phyloP scores from a whole-genome alignment of 2,888 invertebrate genomes.

The Aplocera efformata region DNA sequence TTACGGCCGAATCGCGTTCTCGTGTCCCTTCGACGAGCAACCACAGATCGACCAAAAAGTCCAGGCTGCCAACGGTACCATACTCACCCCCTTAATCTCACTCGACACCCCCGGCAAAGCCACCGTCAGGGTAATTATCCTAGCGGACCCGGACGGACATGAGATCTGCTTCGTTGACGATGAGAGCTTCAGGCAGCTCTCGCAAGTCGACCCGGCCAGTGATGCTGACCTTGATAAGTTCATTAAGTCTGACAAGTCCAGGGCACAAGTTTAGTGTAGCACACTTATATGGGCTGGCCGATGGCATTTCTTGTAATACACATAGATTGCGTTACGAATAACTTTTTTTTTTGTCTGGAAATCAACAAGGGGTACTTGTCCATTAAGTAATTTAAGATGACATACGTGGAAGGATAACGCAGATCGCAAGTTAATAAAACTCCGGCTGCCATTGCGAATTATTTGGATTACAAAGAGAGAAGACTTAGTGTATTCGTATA shows the following conservation, averaged over 20 bases:
- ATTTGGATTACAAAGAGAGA: too few relatives aligned
- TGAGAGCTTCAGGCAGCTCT: conserved; percentile 94
- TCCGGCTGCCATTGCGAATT: too few relatives aligned
- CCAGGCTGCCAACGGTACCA: conserved; percentile 84
- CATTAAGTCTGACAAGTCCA: conserved; percentile 84
- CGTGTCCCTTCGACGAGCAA: conserved; percentile 89
- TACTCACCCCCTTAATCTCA: conserved; percentile 94
- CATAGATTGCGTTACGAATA: too few relatives aligned
- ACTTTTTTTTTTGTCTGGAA: too few relatives aligned
- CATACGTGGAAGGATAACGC: too few relatives aligned
- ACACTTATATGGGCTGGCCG: conserved; percentile 5
- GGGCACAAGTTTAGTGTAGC: conserved; percentile 40
- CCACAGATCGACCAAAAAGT: conserved; percentile 88
- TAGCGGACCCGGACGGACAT: conserved; percentile 97
- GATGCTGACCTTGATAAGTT: conserved; percentile 89
- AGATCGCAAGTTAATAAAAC: too few relatives aligned
- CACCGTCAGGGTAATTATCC: conserved; percentile 96
- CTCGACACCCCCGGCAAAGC: conserved; percentile 98
- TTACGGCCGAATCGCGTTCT: conserved; percentile 97
- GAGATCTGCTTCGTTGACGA: conserved; percentile 99
- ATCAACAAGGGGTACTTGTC: too few relatives aligned
- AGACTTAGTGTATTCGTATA: too few relatives aligned
- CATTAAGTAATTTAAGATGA: too few relatives aligned
- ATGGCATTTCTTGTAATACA: not conserved
- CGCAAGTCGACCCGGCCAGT: conserved; percentile 91